A percentile compares a stretch with the other conserved stretches of the same genome.
Conservation (phyloP, 2,113 vertebrate genomes). For the Dryoscopus gambensis region DNA sequence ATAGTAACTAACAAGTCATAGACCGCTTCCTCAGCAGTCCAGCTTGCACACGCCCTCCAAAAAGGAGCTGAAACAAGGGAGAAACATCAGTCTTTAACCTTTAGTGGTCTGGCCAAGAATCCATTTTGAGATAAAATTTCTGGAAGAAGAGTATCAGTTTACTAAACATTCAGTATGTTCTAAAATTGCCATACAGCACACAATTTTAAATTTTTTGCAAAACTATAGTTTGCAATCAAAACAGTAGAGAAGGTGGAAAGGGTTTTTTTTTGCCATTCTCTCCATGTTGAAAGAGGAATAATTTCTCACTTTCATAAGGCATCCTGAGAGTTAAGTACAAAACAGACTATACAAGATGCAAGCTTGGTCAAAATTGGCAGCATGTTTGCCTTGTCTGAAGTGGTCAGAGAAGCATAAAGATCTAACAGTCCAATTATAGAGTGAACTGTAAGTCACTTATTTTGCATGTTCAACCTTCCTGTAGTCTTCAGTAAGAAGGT, state of each 20-base stretch:
- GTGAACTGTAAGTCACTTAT: background rate
- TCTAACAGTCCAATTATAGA: background rate
- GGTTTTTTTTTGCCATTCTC: background rate
- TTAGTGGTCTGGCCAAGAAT: background rate
- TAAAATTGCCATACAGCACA: background rate
- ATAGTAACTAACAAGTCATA: background rate
- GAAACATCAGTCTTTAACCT: background rate
- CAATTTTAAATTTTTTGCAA: background rate
- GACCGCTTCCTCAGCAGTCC: background rate
- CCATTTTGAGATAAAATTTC: background rate
- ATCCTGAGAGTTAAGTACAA: background rate
- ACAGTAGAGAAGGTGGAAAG: background rate
- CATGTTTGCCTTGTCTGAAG: background rate
- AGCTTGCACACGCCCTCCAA: background rate
- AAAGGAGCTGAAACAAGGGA: background rate
- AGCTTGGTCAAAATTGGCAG: background rate
- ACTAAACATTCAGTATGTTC: background rate
- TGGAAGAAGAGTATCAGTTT: background rate
- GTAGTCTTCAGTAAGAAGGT: background rate
- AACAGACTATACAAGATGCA: background rate
- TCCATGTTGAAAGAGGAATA: background rate
- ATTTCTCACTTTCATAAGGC: background rate
- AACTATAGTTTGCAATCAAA: background rate
- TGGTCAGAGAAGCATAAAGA: background rate
- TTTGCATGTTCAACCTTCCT: background rate